Evolutionary conservation across 2,113 vertebrate species (phyloP).

Genomic region (Corythornis cristatus): DNA sequence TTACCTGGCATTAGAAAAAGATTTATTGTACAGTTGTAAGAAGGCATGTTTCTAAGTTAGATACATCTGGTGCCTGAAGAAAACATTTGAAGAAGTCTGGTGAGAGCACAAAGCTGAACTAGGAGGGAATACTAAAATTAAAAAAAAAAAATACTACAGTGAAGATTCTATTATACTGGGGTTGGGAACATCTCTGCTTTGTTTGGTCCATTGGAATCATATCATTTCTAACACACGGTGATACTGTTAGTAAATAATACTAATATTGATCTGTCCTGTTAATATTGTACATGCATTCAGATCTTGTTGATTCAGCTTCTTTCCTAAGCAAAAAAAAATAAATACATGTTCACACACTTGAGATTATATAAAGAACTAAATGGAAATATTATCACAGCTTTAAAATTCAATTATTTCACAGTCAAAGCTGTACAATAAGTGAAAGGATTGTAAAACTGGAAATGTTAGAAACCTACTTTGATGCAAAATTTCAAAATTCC

Average conservation of each 20-base stretch:
- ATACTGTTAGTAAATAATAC: background rate
- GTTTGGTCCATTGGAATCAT: background rate
- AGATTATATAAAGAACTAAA: background rate
- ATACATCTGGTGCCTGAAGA: background rate
- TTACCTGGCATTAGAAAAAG: background rate
- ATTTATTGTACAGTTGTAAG: background rate
- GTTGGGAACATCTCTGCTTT: background rate
- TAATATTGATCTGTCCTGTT: background rate
- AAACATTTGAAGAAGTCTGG: background rate
- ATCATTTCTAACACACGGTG: background rate
- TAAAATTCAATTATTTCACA: background rate
- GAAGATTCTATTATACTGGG: background rate
- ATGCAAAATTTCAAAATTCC: slow-evolving; percentile 16
- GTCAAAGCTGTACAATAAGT: background rate
- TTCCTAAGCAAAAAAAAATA: background rate
- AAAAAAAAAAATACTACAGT: background rate
- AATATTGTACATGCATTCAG: background rate
- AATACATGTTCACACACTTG: background rate
- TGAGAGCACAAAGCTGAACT: background rate
- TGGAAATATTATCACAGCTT: background rate
- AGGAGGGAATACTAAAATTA: background rate
- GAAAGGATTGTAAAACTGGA: background rate
- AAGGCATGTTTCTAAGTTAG: background rate
- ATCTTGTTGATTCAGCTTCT: background rate
- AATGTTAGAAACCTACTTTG: background rate